These are phyloP conservation scores for Caenorhabditis zanzibari DNA, from an alignment of 2,888 invertebrate genomes.

Conservation along the genomic window DNA sequence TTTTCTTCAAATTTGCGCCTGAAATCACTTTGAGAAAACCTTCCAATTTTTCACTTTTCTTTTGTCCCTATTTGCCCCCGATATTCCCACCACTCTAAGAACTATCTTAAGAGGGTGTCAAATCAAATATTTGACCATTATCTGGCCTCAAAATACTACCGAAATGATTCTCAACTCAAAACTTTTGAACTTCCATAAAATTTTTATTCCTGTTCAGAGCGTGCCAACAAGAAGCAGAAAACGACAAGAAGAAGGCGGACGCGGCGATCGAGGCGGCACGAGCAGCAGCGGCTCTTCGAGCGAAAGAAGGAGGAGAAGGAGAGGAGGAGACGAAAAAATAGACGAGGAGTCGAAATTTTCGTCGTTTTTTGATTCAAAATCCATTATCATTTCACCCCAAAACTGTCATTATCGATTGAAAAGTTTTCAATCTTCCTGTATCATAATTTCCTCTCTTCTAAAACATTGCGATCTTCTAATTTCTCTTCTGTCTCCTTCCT, in stretches of 20 bases:
- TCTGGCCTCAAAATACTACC: too few species aligned
- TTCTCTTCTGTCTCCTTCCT: background rate
- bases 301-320: constrained; percentile 4
- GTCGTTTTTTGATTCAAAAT: constrained; percentile 1
- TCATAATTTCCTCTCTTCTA: background rate
- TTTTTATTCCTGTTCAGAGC: constrained; percentile 60
- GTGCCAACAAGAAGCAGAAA: constrained; percentile 76
- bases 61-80: too few species aligned
- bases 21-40: background rate
- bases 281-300: constrained; percentile 1
- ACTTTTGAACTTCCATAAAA: too few species aligned
- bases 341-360: background rate
- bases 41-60: too few species aligned
- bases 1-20: constrained; percentile 3
- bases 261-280: constrained; percentile 46
- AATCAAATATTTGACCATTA: constrained; percentile 49
- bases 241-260: constrained; percentile 63
- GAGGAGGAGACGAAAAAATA: constrained; percentile 6
- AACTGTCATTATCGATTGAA: too few species aligned
- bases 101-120: constrained; percentile 48
- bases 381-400: too few species aligned
- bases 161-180: too few species aligned
- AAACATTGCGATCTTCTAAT: background rate
- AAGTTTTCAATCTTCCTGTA: too few species aligned
- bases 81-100: too few species aligned